Evolutionary conservation across 2,797 vertebrate genomes (phyloP).

Genomic region (Megalops cyprinoides): DNA sequence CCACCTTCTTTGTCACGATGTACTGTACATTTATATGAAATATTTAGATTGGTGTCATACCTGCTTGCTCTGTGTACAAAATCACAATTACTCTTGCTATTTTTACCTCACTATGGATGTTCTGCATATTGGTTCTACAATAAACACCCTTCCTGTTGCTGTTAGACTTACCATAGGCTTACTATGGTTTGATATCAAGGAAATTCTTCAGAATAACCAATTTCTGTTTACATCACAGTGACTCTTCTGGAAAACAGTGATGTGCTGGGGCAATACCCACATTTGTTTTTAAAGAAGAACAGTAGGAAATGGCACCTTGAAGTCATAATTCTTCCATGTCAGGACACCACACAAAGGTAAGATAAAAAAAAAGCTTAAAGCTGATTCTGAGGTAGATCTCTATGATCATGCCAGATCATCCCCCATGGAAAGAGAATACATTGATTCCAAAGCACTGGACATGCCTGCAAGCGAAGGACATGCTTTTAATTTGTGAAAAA

Average conservation of each 20-base stretch:
- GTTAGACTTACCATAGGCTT: neutral
- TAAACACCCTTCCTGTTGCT: no score
- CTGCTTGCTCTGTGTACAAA: no score
- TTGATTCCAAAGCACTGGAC: neutral
- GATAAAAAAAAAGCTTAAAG: neutral
- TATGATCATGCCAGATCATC: neutral
- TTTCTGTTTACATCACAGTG: neutral
- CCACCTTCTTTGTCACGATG: no score
- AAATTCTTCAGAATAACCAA: neutral
- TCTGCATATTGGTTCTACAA: no score
- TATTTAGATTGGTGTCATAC: neutral
- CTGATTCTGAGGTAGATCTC: neutral
- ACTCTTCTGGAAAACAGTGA: neutral
- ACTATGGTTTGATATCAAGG: neutral
- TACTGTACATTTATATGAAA: neutral
- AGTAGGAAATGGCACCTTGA: neutral
- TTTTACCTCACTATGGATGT: no score
- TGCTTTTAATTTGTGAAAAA: conserved; percentile 1
- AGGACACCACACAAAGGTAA: neutral
- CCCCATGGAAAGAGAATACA: neutral
- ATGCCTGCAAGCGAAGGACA: neutral
- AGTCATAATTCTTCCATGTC: neutral
- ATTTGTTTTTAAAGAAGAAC: neutral
- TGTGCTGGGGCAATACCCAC: neutral
- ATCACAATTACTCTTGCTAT: no score